Conservation (phyloP, 2,113 vertebrate genomes). For the Leiothrix lutea region DNA sequence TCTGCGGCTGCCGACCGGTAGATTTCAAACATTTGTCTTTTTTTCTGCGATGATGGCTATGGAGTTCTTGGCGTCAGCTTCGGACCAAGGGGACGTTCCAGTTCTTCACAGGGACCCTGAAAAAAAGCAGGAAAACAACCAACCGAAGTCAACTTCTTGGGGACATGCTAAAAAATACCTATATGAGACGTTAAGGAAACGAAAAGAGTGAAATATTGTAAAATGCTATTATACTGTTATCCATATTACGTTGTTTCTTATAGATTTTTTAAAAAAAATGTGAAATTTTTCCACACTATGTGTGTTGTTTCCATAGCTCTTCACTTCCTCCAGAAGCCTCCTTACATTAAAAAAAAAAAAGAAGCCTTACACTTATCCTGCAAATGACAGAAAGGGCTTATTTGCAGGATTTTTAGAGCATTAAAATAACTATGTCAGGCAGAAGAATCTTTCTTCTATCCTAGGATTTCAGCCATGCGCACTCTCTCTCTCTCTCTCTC, state of each 20-base stretch:
- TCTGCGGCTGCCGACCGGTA: conserved; percentile 74
- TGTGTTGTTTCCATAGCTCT: conserved; percentile 93
- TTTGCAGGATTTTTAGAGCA: conserved; percentile 85
- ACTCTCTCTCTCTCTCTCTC: conserved; percentile 52
- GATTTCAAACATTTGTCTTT: conserved; percentile 83
- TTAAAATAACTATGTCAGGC: conserved; percentile 83
- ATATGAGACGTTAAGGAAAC: conserved; percentile 96
- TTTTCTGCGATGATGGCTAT: conserved; percentile 81
- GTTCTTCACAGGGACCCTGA: conserved; percentile 88
- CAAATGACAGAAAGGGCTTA: conserved; percentile 82
- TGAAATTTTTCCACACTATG: conserved; percentile 99
- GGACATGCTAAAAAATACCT: conserved; percentile 97
- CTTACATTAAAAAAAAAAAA: conserved; percentile 82
- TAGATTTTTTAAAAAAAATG: conserved; percentile 99
- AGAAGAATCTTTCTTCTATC: conserved; percentile 83
- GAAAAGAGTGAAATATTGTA: conserved; percentile 99
- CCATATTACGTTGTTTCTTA: conserved; percentile 99
- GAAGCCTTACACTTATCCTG: conserved; percentile 86
- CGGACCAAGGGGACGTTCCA: conserved; percentile 88
- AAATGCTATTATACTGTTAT: conserved; percentile 99
- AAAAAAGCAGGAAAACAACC: conserved; percentile 85
- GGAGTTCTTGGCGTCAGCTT: conserved; percentile 85
- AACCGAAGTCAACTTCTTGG: conserved; percentile 86
- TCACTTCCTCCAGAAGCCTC: conserved; percentile 90
- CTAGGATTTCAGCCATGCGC: conserved; percentile 88